Conservation (phyloP, 2,888 invertebrate species). For the Oeneis ivallda region DNA sequence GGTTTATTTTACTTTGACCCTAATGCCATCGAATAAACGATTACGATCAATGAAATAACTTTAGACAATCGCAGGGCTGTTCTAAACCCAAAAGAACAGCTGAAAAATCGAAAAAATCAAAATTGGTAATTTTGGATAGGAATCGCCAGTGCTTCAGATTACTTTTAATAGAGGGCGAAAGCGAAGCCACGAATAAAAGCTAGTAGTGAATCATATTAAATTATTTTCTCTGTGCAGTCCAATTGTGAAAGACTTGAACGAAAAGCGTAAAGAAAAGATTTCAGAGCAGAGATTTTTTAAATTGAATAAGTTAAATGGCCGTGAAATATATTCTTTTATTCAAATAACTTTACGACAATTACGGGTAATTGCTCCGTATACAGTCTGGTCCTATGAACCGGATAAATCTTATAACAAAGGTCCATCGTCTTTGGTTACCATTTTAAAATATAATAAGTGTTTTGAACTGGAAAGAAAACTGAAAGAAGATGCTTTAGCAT, state of each 20-base stretch:
- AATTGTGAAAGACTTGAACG: background rate
- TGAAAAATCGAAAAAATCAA: no score
- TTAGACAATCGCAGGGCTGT: no score
- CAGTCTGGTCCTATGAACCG: constrained; percentile 12
- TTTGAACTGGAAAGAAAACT: background rate
- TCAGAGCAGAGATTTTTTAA: background rate
- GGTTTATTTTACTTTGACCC: no score
- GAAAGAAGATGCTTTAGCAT: background rate
- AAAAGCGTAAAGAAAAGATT: background rate
- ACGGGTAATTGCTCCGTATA: constrained; percentile 1
- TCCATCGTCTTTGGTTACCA: background rate
- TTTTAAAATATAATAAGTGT: background rate
- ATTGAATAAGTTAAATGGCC: constrained; percentile 6
- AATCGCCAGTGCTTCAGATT: no score
- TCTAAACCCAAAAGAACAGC: no score
- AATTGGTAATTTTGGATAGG: no score
- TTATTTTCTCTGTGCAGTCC: no score
- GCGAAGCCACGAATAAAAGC: no score
- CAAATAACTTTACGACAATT: constrained; percentile 1
- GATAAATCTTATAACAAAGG: background rate
- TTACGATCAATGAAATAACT: no score
- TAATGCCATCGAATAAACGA: no score
- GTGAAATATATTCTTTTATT: constrained; percentile 3
- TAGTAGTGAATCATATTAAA: no score
- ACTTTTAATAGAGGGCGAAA: no score